phyloP scores from a whole-genome alignment of 1,140 invertebrate genomes.

The Scaptodrosophila lebanonensis region DNA sequence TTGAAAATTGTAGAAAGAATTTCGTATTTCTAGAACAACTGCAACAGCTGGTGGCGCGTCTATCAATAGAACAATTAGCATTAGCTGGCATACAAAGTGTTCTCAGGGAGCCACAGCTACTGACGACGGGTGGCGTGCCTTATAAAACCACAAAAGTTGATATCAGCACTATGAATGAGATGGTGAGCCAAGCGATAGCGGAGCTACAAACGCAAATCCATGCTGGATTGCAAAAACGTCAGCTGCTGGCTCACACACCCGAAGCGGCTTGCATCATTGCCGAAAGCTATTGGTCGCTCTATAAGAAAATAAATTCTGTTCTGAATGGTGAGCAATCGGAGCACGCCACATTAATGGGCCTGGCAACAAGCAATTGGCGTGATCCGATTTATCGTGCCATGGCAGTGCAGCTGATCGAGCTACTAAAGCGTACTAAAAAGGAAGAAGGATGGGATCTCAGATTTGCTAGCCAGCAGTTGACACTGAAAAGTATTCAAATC shows the following conservation, averaged over 20 bases:
- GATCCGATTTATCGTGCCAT: constrained; percentile 52
- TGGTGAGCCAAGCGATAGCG: constrained; percentile 23
- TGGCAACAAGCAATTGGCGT: constrained; percentile 42
- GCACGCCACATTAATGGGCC: constrained; percentile 31
- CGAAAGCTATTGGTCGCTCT: constrained; percentile 26
- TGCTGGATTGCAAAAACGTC: neutral
- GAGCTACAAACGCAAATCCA: constrained; percentile 26
- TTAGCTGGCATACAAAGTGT: constrained; percentile 1
- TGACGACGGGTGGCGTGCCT: constrained; percentile 49
- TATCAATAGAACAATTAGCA: constrained; percentile 25
- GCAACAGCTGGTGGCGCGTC: constrained; percentile 25
- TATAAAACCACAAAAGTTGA: constrained; percentile 25
- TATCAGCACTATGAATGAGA: constrained; percentile 1
- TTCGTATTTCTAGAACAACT: constrained; percentile 16
- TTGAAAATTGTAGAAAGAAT: neutral
- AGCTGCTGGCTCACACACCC: neutral
- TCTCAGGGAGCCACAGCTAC: constrained; percentile 25
- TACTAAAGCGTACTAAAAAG: constrained; percentile 9
- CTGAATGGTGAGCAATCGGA: constrained; percentile 26
- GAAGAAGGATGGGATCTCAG: neutral
- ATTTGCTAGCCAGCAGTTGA: neutral
- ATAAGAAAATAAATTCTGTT: constrained; percentile 21
- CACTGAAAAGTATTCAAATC: neutral
- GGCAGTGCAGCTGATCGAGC: constrained; percentile 15
- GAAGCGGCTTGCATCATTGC: constrained; percentile 17